These are phyloP conservation scores for Pachyramphus minor DNA, from an alignment of 2,113 vertebrate genomes.

Conservation along the genomic window DNA sequence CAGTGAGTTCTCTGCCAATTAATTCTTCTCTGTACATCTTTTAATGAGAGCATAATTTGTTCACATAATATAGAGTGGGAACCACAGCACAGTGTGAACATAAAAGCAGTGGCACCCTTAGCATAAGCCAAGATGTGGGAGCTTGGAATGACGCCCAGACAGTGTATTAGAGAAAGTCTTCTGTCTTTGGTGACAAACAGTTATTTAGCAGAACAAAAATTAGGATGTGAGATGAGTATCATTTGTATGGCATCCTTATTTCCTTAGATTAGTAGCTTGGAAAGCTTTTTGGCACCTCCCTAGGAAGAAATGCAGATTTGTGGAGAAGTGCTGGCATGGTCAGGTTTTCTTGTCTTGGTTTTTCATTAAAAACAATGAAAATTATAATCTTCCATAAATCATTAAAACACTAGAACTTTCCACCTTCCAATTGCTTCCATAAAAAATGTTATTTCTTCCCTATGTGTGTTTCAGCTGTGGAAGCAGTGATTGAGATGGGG, in stretches of 20 bases:
- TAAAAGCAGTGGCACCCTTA: constrained; percentile 23
- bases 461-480: constrained; percentile 73
- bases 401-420: not conserved
- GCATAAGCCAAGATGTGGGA: constrained; percentile 20
- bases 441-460: not conserved
- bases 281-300: not conserved
- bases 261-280: not conserved
- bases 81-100: constrained; percentile 22
- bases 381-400: not conserved
- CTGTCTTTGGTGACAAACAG: not conserved
- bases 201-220: constrained; percentile 28
- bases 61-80: not conserved
- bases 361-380: not conserved
- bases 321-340: not conserved
- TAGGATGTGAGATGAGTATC: not conserved
- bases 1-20: not conserved
- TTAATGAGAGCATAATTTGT: constrained; percentile 21
- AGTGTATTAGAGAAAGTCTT: not conserved
- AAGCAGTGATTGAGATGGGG: constrained; percentile 75
- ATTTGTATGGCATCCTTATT: not conserved
- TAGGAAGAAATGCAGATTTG: not conserved
- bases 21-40: not conserved
- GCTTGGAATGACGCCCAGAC: constrained; percentile 14
- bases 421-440: not conserved
- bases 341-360: not conserved